phyloP scores from a whole-genome alignment of 2,113 vertebrate genomes.

The Paraplagusia blochii region DNA sequence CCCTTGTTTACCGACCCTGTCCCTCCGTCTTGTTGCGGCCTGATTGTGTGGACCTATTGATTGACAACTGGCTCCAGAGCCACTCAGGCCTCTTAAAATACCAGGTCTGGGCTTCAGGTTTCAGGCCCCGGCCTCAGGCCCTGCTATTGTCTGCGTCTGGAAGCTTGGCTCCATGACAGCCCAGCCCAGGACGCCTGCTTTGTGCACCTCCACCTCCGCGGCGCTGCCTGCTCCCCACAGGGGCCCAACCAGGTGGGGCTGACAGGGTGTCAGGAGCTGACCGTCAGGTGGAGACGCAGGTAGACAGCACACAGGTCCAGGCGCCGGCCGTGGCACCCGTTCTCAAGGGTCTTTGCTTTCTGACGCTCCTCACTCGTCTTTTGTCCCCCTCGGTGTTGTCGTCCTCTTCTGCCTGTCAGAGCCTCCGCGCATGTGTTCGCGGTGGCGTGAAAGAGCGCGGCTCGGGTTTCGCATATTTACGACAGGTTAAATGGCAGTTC shows the following conservation, averaged over 20 bases:
- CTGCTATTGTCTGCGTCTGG: constrained; percentile 74
- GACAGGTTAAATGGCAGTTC: constrained; percentile 34
- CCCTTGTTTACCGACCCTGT: constrained; percentile 30
- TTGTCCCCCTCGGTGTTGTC: constrained; percentile 60
- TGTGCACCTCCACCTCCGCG: constrained; percentile 63
- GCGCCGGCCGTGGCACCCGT: constrained; percentile 65
- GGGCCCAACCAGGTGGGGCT: constrained; percentile 65
- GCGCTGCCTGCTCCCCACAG: constrained; percentile 59
- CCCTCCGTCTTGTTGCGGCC: constrained; percentile 53
- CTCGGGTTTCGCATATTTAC: constrained; percentile 36
- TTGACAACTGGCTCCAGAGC: constrained; percentile 85
- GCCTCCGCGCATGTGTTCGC: constrained; percentile 37
- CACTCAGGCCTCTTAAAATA: constrained; percentile 84
- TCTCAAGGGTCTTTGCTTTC: constrained; percentile 62
- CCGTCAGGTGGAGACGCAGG: constrained; percentile 59
- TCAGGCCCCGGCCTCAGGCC: constrained; percentile 78
- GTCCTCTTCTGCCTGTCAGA: constrained; percentile 49
- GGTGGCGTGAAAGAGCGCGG: constrained; percentile 21
- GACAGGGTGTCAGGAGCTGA: constrained; percentile 68
- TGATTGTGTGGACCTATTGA: constrained; percentile 79
- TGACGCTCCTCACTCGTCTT: constrained; percentile 58
- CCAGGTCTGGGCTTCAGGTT: constrained; percentile 77
- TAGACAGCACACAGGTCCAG: constrained; percentile 64
- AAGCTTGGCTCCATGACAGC: constrained; percentile 72
- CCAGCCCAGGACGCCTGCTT: constrained; percentile 69